Base-by-base conservation (phyloP, 2,888 invertebrate species). In the Osmoderma eremita region DNA sequence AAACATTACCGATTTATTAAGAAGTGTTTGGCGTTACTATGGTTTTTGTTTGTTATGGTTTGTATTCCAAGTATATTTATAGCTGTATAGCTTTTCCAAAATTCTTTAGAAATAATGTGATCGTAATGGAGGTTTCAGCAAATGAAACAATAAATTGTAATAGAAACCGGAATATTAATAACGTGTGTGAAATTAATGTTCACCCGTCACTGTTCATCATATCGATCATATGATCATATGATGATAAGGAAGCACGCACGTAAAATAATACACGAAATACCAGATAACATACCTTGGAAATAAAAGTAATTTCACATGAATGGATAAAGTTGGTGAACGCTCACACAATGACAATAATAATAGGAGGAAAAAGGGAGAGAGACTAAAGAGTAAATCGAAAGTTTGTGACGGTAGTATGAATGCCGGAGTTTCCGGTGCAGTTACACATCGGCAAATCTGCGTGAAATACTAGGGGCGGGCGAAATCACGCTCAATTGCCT, bases 391-490 rank as follows among this genome's bases (percentile, higher is more conserved):
- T 50, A 36, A 53, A 66, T 58, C 58, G 65, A 49, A 58, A 58
- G 56, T 49, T 51, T 64, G 64, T 45, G 64, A 64, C 41, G 61
- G 61, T 17, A 51, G 61, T 66, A 68, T 67, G 68, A 71, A 71
- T 66, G 64, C 67, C 67, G 65, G n/a, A 61, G 58, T 71, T 70
- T 71, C 71, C 71, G 72, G 70, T 69, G 66, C 64, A 68, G 75
- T 76, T 79, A 80, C 79, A 80, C 75, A 78, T 79, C 79, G 76
- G 78, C 77, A 80, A 80, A 81, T 81, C 80, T 75, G 78, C 80
- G 80, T 81, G 79, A 81, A 81, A 81, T 80, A 75, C 78, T 75
- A 78, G 79, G 79, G 80, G 79, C 78, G 80, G 78, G 76, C 74
- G 72, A 73, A 72, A 74, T 78, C 78, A 79, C 78, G 80, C 79